Evolutionary conservation across 2,797 vertebrate species (phyloP), one percentile per base, ranked within the genome.

Genomic region (Ispidina picta): DNA sequence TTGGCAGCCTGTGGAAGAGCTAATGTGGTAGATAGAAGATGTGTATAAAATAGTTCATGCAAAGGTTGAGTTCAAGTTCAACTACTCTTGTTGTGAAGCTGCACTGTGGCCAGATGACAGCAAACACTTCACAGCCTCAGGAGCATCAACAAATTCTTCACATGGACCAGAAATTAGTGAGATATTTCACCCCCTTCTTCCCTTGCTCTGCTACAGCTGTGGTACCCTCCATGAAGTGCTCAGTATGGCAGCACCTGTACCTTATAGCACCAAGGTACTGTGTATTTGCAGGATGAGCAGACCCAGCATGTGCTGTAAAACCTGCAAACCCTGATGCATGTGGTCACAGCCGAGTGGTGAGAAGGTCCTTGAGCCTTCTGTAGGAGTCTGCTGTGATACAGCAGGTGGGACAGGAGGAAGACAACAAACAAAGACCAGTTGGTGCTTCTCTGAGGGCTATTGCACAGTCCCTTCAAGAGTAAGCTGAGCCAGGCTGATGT

Each of bases 211-310:
- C 46, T 54, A 0, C 2, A 15, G 28, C 72, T 44, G 29, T 12
- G 51, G 39, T 58, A 37, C 19, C 43, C 33, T n/a, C 5, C 7
- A 4, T 2, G 9, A 15, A 51, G 35, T 12, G 7, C 28, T 29
- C 28, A 28, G 0, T 6, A 2, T 1, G 54, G 35, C 70, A 62
- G n/a, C 1, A 1, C 51, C 81, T 6, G 7, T 75, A 8, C 28
- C 51, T 39, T 46, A 0, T 0, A 26, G 33, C 0, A 0, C 20
- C 0, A 1, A 21, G 26, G 48, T 22, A 3, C 37, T 64, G 33
- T 3, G 28, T 12, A 2, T 0, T 2, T 1, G 3, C 23, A 14
- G 39, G 6, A 19, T 1, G 28, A 90, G 55, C 25, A 56, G 41
- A 41, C 4, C 8, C 46, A 37, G 31, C 22, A 8, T 0, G 1